phyloP scores from a whole-genome alignment of 2,888 invertebrate genomes.

The Colletes collaris region DNA sequence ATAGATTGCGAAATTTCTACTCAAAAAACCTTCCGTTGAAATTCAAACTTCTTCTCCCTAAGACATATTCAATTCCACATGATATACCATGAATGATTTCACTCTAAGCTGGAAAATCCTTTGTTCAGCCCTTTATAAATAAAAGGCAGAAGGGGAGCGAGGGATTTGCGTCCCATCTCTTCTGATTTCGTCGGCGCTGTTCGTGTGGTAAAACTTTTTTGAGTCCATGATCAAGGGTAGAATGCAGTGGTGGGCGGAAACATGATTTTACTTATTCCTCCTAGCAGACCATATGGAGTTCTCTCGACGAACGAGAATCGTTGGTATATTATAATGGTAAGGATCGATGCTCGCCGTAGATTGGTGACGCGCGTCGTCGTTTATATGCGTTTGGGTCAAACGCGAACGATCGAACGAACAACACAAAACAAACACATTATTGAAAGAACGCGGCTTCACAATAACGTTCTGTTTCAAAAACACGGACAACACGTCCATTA shows the following conservation, averaged over 20 bases:
- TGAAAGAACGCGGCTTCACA: too few species aligned
- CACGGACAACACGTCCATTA: too few species aligned
- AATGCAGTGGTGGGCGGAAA: slow-evolving; percentile 2
- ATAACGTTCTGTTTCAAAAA: too few species aligned
- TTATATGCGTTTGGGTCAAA: too few species aligned
- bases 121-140: not conserved
- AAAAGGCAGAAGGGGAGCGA: not conserved
- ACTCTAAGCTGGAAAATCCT: not conserved
- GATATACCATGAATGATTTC: not conserved
- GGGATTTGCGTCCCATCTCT: not conserved
- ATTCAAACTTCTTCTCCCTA: too few species aligned
- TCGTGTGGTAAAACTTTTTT: not conserved
- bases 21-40: not conserved
- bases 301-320: too few species aligned
- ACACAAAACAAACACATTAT: too few species aligned
- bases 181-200: not conserved
- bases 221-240: not conserved
- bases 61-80: slow-evolving; percentile 15
- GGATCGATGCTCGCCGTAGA: too few species aligned
- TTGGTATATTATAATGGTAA: too few species aligned
- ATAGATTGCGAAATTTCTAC: slow-evolving; percentile 5
- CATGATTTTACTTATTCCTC: not conserved
- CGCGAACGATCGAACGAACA: too few species aligned
- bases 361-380: too few species aligned
- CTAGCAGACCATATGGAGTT: too few species aligned